Percentiles rank a stretch among this genome's conserved stretches.
phyloP scores from a whole-genome alignment of 2,113 vertebrate genomes.

The Oxyura jamaicensis region DNA sequence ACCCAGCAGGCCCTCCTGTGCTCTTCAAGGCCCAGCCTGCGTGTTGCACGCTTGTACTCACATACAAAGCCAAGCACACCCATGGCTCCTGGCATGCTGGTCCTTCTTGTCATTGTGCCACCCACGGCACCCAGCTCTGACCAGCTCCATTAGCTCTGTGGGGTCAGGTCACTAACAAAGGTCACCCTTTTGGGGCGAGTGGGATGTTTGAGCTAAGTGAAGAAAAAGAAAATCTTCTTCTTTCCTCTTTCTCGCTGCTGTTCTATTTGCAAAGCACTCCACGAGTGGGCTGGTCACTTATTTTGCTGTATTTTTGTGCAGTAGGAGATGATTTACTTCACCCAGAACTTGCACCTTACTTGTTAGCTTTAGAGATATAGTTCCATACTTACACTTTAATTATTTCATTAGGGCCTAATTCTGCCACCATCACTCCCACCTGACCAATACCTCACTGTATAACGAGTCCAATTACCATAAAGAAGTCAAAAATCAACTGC shows the following conservation, averaged over 20 bases:
- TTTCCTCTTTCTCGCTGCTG: not conserved
- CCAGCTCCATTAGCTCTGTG: not conserved
- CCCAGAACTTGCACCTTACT: not conserved
- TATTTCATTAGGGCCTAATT: slow-evolving; percentile 57
- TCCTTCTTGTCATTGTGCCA: fast-evolving
- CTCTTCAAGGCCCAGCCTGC: not conserved
- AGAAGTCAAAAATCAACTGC: slow-evolving; percentile 29
- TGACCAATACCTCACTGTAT: slow-evolving; percentile 38
- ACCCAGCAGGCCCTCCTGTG: slow-evolving; percentile 42
- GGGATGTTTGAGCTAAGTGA: not conserved
- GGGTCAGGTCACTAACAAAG: not conserved
- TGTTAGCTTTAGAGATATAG: not conserved
- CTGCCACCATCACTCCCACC: slow-evolving; percentile 40
- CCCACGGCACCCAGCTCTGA: not conserved
- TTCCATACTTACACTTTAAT: slow-evolving; percentile 30
- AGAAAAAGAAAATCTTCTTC: not conserved
- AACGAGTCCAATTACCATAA: slow-evolving; percentile 44
- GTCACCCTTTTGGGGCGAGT: not conserved
- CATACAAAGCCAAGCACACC: not conserved
- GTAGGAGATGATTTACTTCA: not conserved
- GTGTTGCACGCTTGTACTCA: not conserved
- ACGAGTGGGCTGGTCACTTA: not conserved
- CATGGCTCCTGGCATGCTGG: not conserved
- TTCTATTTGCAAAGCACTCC: not conserved
- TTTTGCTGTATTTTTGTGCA: not conserved